phyloP scores from a whole-genome alignment of 2,113 vertebrate species.

The Platycercus adscitus region DNA sequence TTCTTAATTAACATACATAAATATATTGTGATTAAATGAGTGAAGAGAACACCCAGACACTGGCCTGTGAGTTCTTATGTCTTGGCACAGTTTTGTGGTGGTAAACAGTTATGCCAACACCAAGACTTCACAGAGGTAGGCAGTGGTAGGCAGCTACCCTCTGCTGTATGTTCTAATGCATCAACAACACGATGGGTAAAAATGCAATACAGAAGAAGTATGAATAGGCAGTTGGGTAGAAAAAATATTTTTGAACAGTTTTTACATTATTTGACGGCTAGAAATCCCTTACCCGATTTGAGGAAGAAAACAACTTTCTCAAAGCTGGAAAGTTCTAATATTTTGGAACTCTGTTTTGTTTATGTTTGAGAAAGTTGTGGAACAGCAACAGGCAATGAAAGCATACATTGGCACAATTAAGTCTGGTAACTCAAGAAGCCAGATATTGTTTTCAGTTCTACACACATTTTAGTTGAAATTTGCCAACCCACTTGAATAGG shows the following conservation, averaged over 20 bases:
- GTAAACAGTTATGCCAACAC: background rate
- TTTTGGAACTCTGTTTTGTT: constrained; percentile 60
- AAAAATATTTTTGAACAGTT: constrained; percentile 43
- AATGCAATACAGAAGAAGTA: background rate
- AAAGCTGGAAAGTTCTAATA: constrained; percentile 64
- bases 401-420: constrained; percentile 64
- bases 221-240: background rate
- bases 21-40: background rate
- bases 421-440: constrained; percentile 60
- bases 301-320: constrained; percentile 57
- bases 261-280: constrained; percentile 60
- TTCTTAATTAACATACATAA: background rate
- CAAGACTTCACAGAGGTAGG: fast-evolving
- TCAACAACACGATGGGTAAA: background rate
- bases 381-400: constrained; percentile 63
- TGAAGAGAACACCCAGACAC: background rate
- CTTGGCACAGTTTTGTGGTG: background rate
- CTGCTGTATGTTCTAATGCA: background rate
- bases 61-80: background rate
- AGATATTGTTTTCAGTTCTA: constrained; percentile 61
- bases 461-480: constrained; percentile 35
- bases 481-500: constrained; percentile 52
- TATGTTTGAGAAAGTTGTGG: constrained; percentile 59
- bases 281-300: constrained; percentile 22
- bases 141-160: background rate